phyloP scores from a whole-genome alignment of 2,797 vertebrate species.

The Darevskia nairensis region DNA sequence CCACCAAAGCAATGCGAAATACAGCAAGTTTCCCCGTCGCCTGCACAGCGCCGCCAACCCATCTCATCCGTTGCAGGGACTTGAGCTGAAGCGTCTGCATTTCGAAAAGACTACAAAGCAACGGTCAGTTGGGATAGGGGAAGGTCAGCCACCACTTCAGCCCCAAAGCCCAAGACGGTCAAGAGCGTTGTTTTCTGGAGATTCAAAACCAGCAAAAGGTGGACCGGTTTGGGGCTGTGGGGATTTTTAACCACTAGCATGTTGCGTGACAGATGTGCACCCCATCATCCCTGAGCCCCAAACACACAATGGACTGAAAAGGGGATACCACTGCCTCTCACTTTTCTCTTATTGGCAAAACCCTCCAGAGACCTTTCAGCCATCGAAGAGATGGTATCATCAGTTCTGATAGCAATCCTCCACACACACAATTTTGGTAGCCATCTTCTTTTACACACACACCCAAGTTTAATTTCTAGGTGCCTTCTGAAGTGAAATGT shows the following conservation, averaged over 20 bases:
- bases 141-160: background rate
- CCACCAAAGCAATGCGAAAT: background rate
- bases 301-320: background rate
- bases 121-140: too few species aligned
- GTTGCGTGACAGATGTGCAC: background rate
- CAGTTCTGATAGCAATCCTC: background rate
- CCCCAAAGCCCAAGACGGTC: too few species aligned
- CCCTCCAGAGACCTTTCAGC: background rate
- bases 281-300: background rate
- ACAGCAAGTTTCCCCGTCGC: accelerated
- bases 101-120: background rate
- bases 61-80: background rate
- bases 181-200: background rate
- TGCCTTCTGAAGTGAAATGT: background rate
- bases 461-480: background rate
- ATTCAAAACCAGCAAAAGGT: background rate
- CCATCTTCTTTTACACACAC: background rate
- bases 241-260: background rate
- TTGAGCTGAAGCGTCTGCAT: too few species aligned
- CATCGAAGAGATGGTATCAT: background rate
- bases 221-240: background rate
- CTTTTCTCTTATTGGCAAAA: too few species aligned
- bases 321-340: background rate
- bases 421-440: background rate
- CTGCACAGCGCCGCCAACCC: accelerated